phyloP scores from a whole-genome alignment of 2,888 invertebrate genomes.

The Acanthosepion pharaonis region DNA sequence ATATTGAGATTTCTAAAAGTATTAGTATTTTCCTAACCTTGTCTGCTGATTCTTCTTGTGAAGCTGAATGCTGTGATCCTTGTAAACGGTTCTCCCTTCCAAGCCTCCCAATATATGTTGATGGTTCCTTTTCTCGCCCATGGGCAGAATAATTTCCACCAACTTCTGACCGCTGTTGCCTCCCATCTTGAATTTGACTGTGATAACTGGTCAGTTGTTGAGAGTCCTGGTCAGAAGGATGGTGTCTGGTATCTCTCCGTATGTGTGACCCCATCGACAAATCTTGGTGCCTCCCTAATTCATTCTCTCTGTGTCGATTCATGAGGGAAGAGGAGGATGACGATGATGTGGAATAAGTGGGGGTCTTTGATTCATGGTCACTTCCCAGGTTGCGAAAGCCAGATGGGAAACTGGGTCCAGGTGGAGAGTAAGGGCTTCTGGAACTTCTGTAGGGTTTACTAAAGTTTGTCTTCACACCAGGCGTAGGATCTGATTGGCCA shows the following conservation, averaged over 20 bases:
- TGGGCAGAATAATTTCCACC: slow-evolving; percentile 47
- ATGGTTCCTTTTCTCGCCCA: slow-evolving; percentile 37
- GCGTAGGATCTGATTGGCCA: slow-evolving; percentile 63
- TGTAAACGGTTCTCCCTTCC: slow-evolving; percentile 35
- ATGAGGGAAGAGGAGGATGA: slow-evolving; percentile 54
- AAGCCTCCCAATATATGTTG: slow-evolving; percentile 9
- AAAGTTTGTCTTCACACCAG: slow-evolving; percentile 42
- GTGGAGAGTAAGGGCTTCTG: slow-evolving; percentile 52
- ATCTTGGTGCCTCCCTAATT: slow-evolving; percentile 48
- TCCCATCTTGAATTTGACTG: slow-evolving; percentile 52
- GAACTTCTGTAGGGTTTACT: slow-evolving; percentile 44
- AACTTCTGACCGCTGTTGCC: slow-evolving; percentile 50
- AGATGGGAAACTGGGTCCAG: slow-evolving; percentile 52
- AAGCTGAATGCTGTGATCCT: background rate
- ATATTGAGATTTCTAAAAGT: background rate
- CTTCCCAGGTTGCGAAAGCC: slow-evolving; percentile 51
- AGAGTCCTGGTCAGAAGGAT: slow-evolving; percentile 51
- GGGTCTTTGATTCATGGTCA: slow-evolving; percentile 54
- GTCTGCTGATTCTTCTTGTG: slow-evolving; percentile 25
- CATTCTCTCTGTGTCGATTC: slow-evolving; percentile 52
- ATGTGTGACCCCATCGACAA: slow-evolving; percentile 45
- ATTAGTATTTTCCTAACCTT: background rate
- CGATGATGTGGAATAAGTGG: slow-evolving; percentile 54
- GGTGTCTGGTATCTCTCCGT: slow-evolving; percentile 49
- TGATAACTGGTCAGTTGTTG: slow-evolving; percentile 53